Conservation (phyloP, 2,113 vertebrate genomes). For the Corapipo altera region DNA sequence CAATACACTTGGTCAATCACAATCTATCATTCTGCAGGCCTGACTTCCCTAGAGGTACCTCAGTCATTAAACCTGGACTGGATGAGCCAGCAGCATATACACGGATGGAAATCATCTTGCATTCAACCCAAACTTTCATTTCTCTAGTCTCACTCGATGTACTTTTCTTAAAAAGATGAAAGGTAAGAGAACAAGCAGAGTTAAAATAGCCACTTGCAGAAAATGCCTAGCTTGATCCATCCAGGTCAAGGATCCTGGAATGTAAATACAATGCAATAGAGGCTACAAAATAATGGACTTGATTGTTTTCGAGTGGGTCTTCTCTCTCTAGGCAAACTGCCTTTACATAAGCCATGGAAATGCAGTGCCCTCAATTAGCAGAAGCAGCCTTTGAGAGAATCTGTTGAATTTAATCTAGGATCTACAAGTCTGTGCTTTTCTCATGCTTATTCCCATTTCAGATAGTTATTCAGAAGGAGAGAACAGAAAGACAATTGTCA, state of each 20-base stretch:
- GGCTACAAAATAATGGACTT: background rate
- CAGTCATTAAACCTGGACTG: background rate
- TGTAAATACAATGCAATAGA: background rate
- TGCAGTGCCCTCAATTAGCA: background rate
- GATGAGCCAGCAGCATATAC: background rate
- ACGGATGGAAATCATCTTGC: background rate
- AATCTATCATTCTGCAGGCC: background rate
- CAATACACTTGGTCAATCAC: background rate
- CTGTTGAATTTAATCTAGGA: background rate
- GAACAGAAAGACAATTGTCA: background rate
- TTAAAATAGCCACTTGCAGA: background rate
- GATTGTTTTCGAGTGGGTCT: slow-evolving; percentile 1
- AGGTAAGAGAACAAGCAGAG: background rate
- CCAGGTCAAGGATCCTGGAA: background rate
- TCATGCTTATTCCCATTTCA: background rate
- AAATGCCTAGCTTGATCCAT: background rate
- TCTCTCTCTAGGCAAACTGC: background rate
- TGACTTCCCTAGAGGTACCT: background rate
- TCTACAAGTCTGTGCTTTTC: background rate
- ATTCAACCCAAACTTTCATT: background rate
- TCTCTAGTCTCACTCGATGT: background rate
- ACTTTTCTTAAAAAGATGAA: background rate
- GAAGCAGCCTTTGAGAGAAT: background rate
- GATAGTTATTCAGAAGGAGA: background rate
- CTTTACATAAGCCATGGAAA: background rate